phyloP scores from a whole-genome alignment of 2,797 vertebrate species.

The Florisuga fusca region DNA sequence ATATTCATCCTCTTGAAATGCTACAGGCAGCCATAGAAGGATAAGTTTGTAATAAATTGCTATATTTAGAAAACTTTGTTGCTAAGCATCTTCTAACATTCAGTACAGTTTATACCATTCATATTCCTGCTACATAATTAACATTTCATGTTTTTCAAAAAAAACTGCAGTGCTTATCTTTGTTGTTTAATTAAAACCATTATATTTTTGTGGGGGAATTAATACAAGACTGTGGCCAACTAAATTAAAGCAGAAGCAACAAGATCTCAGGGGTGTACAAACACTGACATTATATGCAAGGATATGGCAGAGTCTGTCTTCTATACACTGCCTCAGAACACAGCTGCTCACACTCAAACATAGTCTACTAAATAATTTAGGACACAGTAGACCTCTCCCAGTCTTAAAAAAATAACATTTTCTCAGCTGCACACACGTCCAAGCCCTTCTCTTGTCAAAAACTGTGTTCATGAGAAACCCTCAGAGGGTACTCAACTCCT shows the following conservation, averaged over 20 bases:
- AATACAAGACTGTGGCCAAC: slow-evolving; percentile 63
- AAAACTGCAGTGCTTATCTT: slow-evolving; percentile 66
- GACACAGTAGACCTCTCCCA: neutral
- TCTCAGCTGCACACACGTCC: neutral
- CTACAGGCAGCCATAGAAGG: slow-evolving; percentile 89
- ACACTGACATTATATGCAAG: slow-evolving; percentile 3
- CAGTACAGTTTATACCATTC: slow-evolving; percentile 84
- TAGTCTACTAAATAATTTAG: slow-evolving; percentile 3
- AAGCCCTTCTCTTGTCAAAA: neutral
- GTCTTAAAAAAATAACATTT: neutral
- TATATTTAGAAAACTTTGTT: slow-evolving; percentile 88
- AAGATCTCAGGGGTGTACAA: slow-evolving; percentile 11
- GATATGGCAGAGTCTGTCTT: neutral
- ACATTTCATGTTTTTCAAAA: slow-evolving; percentile 76
- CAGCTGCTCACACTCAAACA: slow-evolving; percentile 42
- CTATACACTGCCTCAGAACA: slow-evolving; percentile 16
- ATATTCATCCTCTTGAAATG: slow-evolving; percentile 85
- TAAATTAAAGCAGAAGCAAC: slow-evolving; percentile 56
- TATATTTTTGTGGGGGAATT: slow-evolving; percentile 53
- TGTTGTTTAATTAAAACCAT: slow-evolving; percentile 70
- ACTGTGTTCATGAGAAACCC: neutral
- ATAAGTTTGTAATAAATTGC: slow-evolving; percentile 84
- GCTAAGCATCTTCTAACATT: slow-evolving; percentile 87
- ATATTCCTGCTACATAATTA: slow-evolving; percentile 81
- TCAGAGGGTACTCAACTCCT: neutral